phyloP scores from a whole-genome alignment of 2,797 vertebrate genomes.

The Moxostoma hubbsi region DNA sequence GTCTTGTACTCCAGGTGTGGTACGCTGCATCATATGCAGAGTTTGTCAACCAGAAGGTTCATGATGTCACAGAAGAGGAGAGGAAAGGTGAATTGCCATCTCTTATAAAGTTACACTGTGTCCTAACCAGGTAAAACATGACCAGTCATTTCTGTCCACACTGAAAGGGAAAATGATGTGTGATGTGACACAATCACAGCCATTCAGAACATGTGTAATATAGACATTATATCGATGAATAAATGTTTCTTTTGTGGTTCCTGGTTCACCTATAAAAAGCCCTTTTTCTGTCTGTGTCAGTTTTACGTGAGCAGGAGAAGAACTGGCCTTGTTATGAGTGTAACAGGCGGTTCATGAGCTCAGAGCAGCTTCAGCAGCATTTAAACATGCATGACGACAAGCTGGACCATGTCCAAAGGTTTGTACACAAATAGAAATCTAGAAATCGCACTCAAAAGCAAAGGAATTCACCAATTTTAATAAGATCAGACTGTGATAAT shows the following conservation, averaged over 20 bases:
- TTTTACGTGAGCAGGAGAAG: slow-evolving; percentile 95
- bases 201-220: no score
- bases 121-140: no score
- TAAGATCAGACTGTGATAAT: no score
- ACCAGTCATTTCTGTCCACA: no score
- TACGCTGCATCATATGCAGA: slow-evolving; percentile 96
- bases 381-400: slow-evolving; percentile 98
- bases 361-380: slow-evolving; percentile 95
- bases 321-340: slow-evolving; percentile 99
- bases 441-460: no score
- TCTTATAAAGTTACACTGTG: background rate
- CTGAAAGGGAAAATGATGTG: no score
- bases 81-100: slow-evolving; percentile 83
- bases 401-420: slow-evolving; percentile 91
- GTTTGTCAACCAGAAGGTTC: slow-evolving; percentile 95
- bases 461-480: no score
- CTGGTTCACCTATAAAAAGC: background rate
- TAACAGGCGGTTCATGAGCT: slow-evolving; percentile 94
- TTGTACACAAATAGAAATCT: slow-evolving; percentile 17
- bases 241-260: background rate
- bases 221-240: no score
- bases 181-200: no score
- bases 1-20: slow-evolving; percentile 85
- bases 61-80: slow-evolving; percentile 96
- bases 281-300: slow-evolving; percentile 65